Evolutionary conservation across 2,797 vertebrate genomes (phyloP).

Genomic region (Florisuga fusca): DNA sequence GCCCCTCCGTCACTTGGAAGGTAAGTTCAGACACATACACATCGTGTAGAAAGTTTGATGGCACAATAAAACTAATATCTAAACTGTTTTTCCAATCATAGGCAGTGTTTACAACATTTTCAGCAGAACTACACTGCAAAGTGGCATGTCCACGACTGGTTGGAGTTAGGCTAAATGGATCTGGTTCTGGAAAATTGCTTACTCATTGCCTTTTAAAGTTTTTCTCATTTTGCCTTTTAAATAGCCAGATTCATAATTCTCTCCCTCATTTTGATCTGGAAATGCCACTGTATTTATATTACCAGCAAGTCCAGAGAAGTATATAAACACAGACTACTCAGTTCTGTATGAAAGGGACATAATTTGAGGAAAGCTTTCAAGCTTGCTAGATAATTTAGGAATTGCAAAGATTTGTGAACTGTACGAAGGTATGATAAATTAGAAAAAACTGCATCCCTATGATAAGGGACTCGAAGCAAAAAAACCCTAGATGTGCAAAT

Average conservation of each 20-base stretch:
- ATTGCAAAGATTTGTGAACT: neutral
- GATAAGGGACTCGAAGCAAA: neutral
- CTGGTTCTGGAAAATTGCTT: neutral
- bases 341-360: neutral
- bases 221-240: neutral
- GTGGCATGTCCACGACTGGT: neutral
- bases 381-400: neutral
- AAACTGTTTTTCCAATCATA: neutral
- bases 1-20: slow-evolving; percentile 37
- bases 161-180: neutral
- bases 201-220: neutral
- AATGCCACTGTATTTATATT: neutral
- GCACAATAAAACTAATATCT: neutral
- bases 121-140: neutral
- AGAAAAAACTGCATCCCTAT: neutral
- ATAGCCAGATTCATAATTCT: neutral
- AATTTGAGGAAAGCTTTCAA: neutral
- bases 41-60: neutral
- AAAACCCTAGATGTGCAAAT: neutral
- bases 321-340: neutral
- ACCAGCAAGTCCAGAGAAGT: neutral
- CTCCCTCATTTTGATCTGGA: neutral
- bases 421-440: neutral
- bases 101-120: neutral
- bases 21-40: slow-evolving; percentile 13